Conservation (phyloP, 2,113 vertebrate genomes). For the Sylvilagus bachmani region DNA sequence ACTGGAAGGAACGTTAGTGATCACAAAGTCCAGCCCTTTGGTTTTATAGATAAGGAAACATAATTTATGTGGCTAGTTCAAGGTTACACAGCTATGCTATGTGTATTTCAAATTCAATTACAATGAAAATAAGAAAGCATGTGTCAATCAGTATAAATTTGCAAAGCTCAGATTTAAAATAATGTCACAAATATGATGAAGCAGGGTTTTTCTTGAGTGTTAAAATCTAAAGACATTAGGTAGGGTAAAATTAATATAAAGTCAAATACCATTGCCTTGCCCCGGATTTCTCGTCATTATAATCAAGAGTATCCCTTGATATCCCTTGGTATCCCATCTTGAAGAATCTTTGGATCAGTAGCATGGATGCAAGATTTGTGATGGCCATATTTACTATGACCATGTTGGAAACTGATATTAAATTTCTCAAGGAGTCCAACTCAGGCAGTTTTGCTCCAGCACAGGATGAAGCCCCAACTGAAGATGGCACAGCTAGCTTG, state of each 20-base stretch:
- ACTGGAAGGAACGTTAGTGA: background rate
- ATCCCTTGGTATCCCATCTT: background rate
- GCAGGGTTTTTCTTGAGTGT: background rate
- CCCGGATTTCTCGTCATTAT: background rate
- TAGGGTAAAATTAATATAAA: background rate
- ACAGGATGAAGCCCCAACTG: background rate
- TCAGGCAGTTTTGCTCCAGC: background rate
- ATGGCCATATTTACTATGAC: background rate
- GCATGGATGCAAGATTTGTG: background rate
- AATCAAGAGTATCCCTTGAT: background rate
- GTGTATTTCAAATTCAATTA: conserved; percentile 21
- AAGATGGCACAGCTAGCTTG: background rate
- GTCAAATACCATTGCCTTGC: background rate
- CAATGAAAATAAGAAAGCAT: background rate
- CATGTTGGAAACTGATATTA: background rate
- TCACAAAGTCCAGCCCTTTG: background rate
- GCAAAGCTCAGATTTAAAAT: background rate
- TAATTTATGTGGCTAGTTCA: conserved; percentile 26
- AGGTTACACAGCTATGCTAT: background rate
- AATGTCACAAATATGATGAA: background rate
- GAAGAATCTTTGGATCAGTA: background rate
- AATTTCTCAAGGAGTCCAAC: background rate
- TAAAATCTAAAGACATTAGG: background rate
- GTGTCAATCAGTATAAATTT: background rate
- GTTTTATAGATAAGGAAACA: conserved; percentile 44